Evolutionary conservation across 2,888 invertebrate genomes (phyloP), one percentile per base, ranked within the genome.

Genomic region (Luffia ferchaultella): DNA sequence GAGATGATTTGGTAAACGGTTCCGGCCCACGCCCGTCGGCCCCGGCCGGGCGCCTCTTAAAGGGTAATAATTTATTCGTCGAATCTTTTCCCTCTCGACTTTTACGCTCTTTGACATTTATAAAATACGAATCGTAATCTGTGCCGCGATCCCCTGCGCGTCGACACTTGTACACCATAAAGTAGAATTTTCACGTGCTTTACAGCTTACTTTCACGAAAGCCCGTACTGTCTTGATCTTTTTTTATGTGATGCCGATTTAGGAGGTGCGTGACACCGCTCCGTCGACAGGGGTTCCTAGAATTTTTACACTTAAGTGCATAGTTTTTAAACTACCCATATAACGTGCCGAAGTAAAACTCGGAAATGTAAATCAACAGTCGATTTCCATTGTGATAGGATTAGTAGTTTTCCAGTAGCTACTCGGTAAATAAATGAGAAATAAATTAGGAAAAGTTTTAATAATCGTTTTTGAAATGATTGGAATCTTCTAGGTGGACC

Each of bases 171-270:
- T 56, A 46, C 49, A 42, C 66, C 67, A 68, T 76, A 77, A 77
- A 76, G 70, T 64, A 68, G 76, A 68, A 65, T 75, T 73, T 68
- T 65, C 71, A 65, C 60, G 68, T 71, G 69, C 67, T 73, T 68
- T 69, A 69, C 68, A 70, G 68, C 65, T 66, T 65, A 67, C 63
- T 59, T 58, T 16, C 54, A 56, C 60, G 62, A 46, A 45, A 70
- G 68, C 68, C 67, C 64, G 57, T 58, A 56, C 18, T 58, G 57
- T 57, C 59, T 60, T 62, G 51, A 48, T 55, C 52, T 48, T 59
- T 65, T 64, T 70, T 67, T 68, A 65, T 68, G 62, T 63, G 59
- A 61, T 62, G 61, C 64, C 65, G 67, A 64, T 68, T 70, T 68
- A 68, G 64, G 60, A 60, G 59, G 48, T 1, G 18, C 42, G 48